These are phyloP conservation scores for Hycleus phaleratus DNA, from an alignment of 1,140 invertebrate species.

Conservation along the genomic window DNA sequence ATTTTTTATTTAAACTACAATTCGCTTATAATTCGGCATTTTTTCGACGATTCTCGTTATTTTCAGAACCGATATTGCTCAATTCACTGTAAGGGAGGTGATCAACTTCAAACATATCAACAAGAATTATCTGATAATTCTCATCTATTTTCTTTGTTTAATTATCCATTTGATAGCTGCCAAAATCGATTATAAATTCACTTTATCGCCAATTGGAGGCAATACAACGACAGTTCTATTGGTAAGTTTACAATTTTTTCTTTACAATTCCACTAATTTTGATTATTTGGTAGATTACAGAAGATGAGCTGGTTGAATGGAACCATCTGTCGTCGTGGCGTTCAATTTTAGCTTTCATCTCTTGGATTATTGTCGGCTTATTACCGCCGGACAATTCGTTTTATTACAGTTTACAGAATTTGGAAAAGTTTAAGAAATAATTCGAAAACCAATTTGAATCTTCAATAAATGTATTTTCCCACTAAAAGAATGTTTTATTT, in stretches of 20 bases:
- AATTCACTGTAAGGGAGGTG: constrained; percentile 24
- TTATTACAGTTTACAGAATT: constrained; percentile 31
- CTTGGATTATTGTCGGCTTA: constrained; percentile 37
- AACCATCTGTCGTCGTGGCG: constrained; percentile 37
- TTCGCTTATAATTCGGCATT: too few species aligned
- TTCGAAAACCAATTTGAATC: neutral
- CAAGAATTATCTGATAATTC: constrained; percentile 33
- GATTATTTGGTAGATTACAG: constrained; percentile 29
- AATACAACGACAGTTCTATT: too few species aligned
- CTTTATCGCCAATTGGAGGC: neutral
- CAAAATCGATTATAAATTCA: constrained; percentile 2
- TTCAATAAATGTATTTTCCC: too few species aligned
- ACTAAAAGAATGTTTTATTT: too few species aligned
- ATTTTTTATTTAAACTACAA: too few species aligned
- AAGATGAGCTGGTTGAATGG: constrained; percentile 32
- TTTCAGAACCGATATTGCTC: constrained; percentile 37
- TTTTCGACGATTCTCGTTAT: neutral
- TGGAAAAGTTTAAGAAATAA: constrained; percentile 29
- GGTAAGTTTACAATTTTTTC: too few species aligned
- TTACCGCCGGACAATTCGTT: constrained; percentile 33
- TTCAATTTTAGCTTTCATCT: constrained; percentile 33
- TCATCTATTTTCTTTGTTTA: constrained; percentile 33
- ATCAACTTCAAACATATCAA: constrained; percentile 30
- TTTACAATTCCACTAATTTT: neutral
- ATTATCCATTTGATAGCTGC: constrained; percentile 34